A percentile compares a stretch with the other conserved stretches of the same genome.
These are phyloP conservation scores for Ptychoptera contaminata DNA, from an alignment of 2,888 invertebrate species.

Conservation along the genomic window DNA sequence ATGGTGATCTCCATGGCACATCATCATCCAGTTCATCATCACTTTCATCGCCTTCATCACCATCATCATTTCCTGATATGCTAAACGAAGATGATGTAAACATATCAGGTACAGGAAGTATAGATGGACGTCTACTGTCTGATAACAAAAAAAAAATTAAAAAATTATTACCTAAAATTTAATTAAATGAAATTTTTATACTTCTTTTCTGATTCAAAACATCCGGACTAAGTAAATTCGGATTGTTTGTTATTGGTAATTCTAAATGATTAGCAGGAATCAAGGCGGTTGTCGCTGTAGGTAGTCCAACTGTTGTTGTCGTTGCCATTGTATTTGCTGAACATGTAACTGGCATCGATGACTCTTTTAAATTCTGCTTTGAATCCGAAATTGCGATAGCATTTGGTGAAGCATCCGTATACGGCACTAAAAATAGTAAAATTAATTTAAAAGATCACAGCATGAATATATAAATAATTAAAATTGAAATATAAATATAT, in stretches of 20 bases:
- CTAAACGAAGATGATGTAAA: slow-evolving; percentile 66
- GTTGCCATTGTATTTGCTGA: slow-evolving; percentile 29
- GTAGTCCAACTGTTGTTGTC: slow-evolving; percentile 25
- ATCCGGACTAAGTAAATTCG: slow-evolving; percentile 74
- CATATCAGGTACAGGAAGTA: slow-evolving; percentile 90
- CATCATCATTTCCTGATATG: slow-evolving; percentile 57
- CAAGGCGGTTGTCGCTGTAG: slow-evolving; percentile 37
- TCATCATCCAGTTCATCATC: slow-evolving; percentile 82
- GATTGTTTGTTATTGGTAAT: slow-evolving; percentile 52
- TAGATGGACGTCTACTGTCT: slow-evolving; percentile 80
- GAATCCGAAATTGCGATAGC: slow-evolving; percentile 31
- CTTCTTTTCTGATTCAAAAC: slow-evolving; percentile 52
- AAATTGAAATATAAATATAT: no score
- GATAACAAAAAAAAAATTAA: background rate
- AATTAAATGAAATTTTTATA: no score
- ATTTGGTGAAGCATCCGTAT: slow-evolving; percentile 22
- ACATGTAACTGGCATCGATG: slow-evolving; percentile 16
- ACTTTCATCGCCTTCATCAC: slow-evolving; percentile 60
- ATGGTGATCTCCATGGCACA: slow-evolving; percentile 79
- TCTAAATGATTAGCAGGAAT: slow-evolving; percentile 63
- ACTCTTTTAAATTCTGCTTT: slow-evolving; percentile 30
- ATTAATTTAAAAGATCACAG: no score
- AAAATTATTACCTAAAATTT: no score
- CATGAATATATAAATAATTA: no score
- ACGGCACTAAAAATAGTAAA: no score